Evolutionary conservation across 92 coral and sea anemone genomes (phyloP).

Genomic region (Virgularia gustaviana): DNA sequence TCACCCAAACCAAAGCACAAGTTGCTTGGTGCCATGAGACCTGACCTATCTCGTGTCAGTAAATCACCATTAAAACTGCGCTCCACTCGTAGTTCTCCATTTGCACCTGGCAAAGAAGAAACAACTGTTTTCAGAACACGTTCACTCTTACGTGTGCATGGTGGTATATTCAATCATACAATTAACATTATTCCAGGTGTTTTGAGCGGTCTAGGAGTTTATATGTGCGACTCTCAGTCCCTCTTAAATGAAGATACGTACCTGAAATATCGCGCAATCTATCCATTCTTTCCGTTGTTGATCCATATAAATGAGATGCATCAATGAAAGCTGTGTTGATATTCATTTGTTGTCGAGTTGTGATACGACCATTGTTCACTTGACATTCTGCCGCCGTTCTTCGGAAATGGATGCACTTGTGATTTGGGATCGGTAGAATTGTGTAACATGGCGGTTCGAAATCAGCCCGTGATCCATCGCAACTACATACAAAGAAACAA

Average conservation of each 20-base stretch:
- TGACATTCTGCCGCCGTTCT: slow-evolving; percentile 27
- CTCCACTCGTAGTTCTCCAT: neutral
- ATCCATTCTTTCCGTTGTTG: neutral
- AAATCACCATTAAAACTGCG: slow-evolving; percentile 9
- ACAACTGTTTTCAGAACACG: neutral
- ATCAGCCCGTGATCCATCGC: slow-evolving; percentile 17
- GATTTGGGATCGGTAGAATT: slow-evolving; percentile 4
- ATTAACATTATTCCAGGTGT: too few species aligned
- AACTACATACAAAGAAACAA: neutral
- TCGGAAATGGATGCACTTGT: slow-evolving; percentile 21
- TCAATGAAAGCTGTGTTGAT: slow-evolving; percentile 32
- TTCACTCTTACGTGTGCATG: too few species aligned
- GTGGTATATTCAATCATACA: too few species aligned
- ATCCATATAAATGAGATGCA: slow-evolving; percentile 35
- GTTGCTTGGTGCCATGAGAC: slow-evolving; percentile 11
- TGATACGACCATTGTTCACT: slow-evolving; percentile 22
- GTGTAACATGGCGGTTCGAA: slow-evolving; percentile 18
- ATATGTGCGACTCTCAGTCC: neutral
- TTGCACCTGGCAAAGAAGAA: neutral
- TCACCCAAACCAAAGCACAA: neutral
- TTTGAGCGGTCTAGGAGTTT: neutral
- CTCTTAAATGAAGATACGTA: neutral
- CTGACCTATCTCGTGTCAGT: slow-evolving; percentile 2
- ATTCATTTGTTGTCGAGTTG: slow-evolving; percentile 23
- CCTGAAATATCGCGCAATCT: slow-evolving; percentile 8